These are phyloP conservation scores for Dinomys branickii DNA, from an alignment of 2,113 vertebrate species.

Conservation along the genomic window DNA sequence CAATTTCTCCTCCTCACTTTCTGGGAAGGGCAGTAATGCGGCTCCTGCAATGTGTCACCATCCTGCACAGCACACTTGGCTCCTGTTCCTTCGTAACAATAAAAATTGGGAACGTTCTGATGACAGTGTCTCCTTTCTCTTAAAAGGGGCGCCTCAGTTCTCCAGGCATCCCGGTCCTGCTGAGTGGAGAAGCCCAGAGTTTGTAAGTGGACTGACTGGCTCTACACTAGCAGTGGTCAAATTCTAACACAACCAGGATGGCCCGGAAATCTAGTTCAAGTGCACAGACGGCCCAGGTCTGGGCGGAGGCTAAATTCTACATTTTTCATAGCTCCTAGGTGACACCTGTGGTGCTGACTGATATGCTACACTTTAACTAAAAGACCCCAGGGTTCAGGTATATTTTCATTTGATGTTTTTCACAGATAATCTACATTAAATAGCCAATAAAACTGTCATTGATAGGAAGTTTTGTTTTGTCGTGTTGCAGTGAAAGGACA, in stretches of 20 bases:
- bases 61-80: not conserved
- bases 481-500: not conserved
- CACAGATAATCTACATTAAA: not conserved
- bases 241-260: not conserved
- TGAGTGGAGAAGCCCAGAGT: not conserved
- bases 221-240: not conserved
- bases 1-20: slow-evolving; percentile 38
- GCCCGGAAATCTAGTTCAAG: not conserved
- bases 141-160: not conserved
- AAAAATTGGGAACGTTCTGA: slow-evolving; percentile 5
- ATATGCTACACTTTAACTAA: not conserved
- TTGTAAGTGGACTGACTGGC: not conserved
- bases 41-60: slow-evolving; percentile 38
- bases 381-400: not conserved
- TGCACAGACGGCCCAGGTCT: not conserved
- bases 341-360: not conserved
- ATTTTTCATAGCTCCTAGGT: not conserved
- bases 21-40: not conserved
- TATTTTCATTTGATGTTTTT: not conserved
- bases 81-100: slow-evolving; percentile 41
- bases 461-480: slow-evolving; percentile 1
- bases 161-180: not conserved
- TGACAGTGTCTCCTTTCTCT: not conserved
- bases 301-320: not conserved
- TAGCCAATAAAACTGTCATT: not conserved